phyloP scores from a whole-genome alignment of 2,888 invertebrate species.

The Alcis repandata region DNA sequence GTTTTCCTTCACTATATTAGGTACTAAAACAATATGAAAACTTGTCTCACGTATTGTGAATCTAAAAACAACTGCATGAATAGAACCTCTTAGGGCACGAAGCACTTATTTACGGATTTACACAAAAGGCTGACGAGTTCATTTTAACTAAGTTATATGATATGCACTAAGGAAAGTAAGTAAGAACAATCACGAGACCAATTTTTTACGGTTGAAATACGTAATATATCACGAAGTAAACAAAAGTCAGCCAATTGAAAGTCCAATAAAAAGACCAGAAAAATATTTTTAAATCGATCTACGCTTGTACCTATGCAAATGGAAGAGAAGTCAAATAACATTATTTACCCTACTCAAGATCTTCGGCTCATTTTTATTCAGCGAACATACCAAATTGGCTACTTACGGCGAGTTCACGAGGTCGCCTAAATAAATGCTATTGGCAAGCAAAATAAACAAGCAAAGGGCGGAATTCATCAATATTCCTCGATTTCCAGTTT shows the following conservation, averaged over 20 bases:
- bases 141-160: too few relatives aligned
- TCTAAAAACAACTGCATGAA: constrained; percentile 7
- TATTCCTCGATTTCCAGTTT: constrained; percentile 61
- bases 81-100: too few relatives aligned
- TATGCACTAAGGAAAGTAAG: too few relatives aligned
- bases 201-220: too few relatives aligned
- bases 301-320: constrained; percentile 7
- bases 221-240: too few relatives aligned
- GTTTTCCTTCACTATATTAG: constrained; percentile 59
- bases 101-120: too few relatives aligned
- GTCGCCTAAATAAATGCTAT: constrained; percentile 53
- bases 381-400: constrained; percentile 36
- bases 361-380: constrained; percentile 38
- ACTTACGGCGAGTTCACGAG: constrained; percentile 38
- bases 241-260: too few relatives aligned
- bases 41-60: constrained; percentile 49
- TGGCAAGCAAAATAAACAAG: constrained; percentile 53
- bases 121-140: too few relatives aligned
- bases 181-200: too few relatives aligned
- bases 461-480: constrained; percentile 57
- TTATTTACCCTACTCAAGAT: constrained; percentile 39
- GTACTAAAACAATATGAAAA: constrained; percentile 69
- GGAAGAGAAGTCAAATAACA: constrained; percentile 32
- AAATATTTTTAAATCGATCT: constrained; percentile 6
- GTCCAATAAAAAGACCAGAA: not conserved